Evolutionary conservation across 2,113 vertebrate genomes (phyloP), one percentile per base, ranked within the genome.

Genomic region (Thinocorus orbignyianus): DNA sequence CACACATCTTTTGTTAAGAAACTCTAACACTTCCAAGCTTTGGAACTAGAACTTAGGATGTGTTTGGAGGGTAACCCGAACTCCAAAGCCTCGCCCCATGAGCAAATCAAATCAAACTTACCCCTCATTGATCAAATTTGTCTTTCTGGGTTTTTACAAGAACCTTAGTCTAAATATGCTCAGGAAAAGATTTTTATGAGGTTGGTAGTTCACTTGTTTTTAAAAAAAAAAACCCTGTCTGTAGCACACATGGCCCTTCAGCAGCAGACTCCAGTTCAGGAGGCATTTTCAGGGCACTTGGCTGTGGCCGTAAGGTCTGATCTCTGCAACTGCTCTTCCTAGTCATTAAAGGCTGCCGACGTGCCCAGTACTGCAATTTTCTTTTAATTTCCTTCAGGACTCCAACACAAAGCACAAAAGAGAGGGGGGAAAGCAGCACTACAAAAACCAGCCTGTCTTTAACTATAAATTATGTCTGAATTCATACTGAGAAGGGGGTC

Each of bases 391-490:
- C 49, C 89, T 86, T 39, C 80, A 85, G 48, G 74, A 44, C 22
- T 82, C 37, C 35, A 79, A n/a, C 62, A 92, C 71, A 95, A 94
- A 93, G 88, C 46, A 88, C 61, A 88, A 61, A 42, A 41, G 62
- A 79, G 25, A 90, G 19, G 0, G 4, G 41, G 31, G 9, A 44
- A 72, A 52, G 81, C 49, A 92, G 70, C 41, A 30, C 30, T 22
- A 92, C 88, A 96, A 88, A 90, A 55, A 11, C 1, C 80, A 88
- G 80, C 76, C 51, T 94, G 92, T 89, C 41, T 72, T 44, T 76
- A 90, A 93, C 81, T 44, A 81, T 0, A 90, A 85, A 8, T 23
- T 33, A 22, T 35, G 16, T 24, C 72, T 28, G 42, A 72, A 44
- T 7, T 6, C 25, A 39, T 4, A 12, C 13, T 4, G 37, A 81